These are phyloP conservation scores for Rhopalosiphum maidis DNA, from an alignment of 1,140 invertebrate species.

Conservation along the genomic window DNA sequence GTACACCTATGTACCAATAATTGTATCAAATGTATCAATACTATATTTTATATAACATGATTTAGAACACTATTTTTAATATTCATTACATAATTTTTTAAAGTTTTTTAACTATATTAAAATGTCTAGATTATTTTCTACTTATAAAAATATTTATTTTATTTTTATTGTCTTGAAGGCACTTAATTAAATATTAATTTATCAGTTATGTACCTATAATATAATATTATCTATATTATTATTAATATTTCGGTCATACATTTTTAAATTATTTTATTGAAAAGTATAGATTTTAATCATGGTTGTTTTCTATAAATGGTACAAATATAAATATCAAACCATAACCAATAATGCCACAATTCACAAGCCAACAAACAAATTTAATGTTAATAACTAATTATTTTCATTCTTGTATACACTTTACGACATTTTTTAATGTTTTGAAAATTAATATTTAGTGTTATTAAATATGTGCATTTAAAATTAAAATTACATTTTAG, in stretches of 20 bases:
- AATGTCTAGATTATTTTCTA: neutral
- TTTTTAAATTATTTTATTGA: neutral
- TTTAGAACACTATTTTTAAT: neutral
- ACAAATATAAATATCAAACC: neutral
- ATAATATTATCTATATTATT: neutral
- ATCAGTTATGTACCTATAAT: neutral
- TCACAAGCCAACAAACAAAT: neutral
- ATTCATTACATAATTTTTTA: neutral
- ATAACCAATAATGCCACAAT: neutral
- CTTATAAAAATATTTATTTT: neutral
- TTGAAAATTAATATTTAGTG: neutral
- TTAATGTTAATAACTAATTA: neutral
- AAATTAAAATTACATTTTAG: slow-evolving; percentile 1
- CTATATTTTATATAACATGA: neutral
- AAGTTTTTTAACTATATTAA: neutral
- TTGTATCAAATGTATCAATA: no score
- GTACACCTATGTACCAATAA: no score
- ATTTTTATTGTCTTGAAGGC: neutral
- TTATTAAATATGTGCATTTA: neutral
- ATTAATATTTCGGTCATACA: neutral
- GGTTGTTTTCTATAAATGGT: neutral
- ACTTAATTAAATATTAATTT: neutral
- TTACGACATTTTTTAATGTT: neutral
- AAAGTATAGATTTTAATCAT: neutral
- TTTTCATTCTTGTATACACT: neutral